These are phyloP conservation scores for Charina bottae DNA, from an alignment of 2,113 vertebrate species.

Conservation along the genomic window DNA sequence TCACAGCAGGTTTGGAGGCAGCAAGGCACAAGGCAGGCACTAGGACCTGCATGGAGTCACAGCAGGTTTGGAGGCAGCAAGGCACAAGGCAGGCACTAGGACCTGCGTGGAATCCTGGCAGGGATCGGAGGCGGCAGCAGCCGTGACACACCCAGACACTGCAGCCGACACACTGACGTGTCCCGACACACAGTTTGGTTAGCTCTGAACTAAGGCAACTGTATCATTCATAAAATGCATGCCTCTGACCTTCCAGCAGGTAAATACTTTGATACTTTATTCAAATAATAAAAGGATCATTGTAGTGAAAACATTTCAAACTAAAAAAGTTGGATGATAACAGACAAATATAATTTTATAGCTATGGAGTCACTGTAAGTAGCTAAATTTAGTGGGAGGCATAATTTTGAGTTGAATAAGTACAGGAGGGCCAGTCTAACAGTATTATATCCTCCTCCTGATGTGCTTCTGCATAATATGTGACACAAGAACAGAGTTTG, in stretches of 20 bases:
- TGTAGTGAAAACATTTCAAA: slow-evolving; percentile 16
- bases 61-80: too few species aligned
- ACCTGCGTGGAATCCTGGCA: too few species aligned
- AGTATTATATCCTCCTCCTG: not conserved
- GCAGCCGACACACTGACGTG: too few species aligned
- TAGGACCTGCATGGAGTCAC: too few species aligned
- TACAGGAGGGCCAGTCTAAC: not conserved
- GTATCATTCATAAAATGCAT: not conserved
- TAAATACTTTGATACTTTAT: slow-evolving; percentile 32
- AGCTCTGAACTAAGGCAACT: slow-evolving; percentile 39
- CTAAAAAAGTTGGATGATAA: not conserved
- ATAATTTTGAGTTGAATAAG: not conserved
- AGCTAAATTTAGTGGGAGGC: not conserved
- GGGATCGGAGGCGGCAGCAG: too few species aligned
- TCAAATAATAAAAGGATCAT: slow-evolving; percentile 23
- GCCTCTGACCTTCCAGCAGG: slow-evolving; percentile 3
- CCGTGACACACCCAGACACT: too few species aligned
- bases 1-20: too few species aligned
- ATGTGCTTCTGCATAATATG: not conserved
- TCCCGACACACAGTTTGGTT: too few species aligned
- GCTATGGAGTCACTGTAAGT: not conserved
- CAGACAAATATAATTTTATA: not conserved
- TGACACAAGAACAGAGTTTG: too few species aligned
- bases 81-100: too few species aligned
- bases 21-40: too few species aligned